A percentile compares a stretch with the other conserved stretches of the same genome.
These are phyloP conservation scores for Cercopithecus mona DNA, from an alignment of 2,113 vertebrate genomes.

Conservation along the genomic window DNA sequence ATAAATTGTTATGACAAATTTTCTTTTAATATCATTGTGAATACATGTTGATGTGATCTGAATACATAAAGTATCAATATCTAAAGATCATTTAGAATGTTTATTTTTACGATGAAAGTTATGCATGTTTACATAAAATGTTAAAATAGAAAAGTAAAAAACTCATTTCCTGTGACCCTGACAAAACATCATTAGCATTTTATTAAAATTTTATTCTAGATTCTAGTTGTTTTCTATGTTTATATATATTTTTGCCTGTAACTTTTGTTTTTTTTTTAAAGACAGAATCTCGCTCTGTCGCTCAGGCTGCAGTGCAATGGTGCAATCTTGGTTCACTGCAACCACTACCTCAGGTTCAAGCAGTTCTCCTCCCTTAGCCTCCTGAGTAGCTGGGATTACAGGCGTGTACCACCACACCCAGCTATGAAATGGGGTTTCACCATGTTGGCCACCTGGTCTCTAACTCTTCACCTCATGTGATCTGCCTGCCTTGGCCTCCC, in stretches of 20 bases:
- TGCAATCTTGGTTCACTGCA: too few species aligned
- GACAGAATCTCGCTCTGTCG: too few species aligned
- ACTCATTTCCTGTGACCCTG: background rate
- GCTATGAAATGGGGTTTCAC: too few species aligned
- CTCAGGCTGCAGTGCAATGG: too few species aligned
- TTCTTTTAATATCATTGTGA: background rate
- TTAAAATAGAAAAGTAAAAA: background rate
- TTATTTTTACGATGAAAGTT: slow-evolving; percentile 31
- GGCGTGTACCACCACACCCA: too few species aligned
- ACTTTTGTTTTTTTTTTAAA: too few species aligned
- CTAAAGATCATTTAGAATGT: background rate
- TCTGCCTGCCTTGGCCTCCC: too few species aligned
- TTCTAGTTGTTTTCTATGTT: background rate
- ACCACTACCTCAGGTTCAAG: too few species aligned
- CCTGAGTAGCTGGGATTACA: too few species aligned
- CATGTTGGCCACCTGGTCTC: too few species aligned
- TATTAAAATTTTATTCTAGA: background rate
- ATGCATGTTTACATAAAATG: background rate
- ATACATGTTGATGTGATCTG: background rate
- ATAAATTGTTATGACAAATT: background rate
- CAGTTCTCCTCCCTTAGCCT: too few species aligned
- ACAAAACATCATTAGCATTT: background rate
- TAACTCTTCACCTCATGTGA: too few species aligned
- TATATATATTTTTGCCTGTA: background rate
- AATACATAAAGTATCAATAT: background rate